Conservation (phyloP, 1,140 invertebrate genomes). For the Trigoniulus corallinus region DNA sequence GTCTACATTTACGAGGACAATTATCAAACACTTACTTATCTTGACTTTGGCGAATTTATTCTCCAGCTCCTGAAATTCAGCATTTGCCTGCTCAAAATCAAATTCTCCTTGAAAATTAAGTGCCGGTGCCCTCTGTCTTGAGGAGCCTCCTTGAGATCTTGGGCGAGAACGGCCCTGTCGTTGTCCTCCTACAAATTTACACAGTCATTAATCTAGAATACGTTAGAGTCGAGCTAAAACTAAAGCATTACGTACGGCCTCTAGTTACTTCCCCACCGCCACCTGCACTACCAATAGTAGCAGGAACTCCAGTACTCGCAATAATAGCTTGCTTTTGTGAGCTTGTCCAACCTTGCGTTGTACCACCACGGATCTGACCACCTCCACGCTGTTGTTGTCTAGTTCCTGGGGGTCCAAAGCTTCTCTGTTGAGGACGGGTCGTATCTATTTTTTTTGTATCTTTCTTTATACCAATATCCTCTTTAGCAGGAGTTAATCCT, state of each 20-base stretch:
- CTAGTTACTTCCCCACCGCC: too few species aligned
- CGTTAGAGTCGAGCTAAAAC: constrained; percentile 13
- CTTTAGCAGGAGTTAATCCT: too few species aligned
- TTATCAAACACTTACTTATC: too few species aligned
- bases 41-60: constrained; percentile 66
- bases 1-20: too few species aligned
- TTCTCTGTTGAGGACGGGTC: too few species aligned
- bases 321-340: neutral
- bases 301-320: neutral
- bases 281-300: neutral
- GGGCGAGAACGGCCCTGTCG: neutral
- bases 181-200: constrained; percentile 18
- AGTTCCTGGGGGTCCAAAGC: too few species aligned
- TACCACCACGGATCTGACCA: too few species aligned
- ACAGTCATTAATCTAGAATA: constrained; percentile 20
- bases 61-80: constrained; percentile 83
- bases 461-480: too few species aligned
- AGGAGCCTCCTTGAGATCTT: neutral
- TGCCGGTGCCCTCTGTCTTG: constrained; percentile 16
- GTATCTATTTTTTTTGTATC: too few species aligned
- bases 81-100: constrained; percentile 95
- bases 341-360: too few species aligned
- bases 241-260: constrained; percentile 6
- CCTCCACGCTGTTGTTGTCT: too few species aligned
- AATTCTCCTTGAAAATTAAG: constrained; percentile 91